Conservation (phyloP, 2,888 invertebrate genomes). For the Petrolisthes cinctipes region DNA sequence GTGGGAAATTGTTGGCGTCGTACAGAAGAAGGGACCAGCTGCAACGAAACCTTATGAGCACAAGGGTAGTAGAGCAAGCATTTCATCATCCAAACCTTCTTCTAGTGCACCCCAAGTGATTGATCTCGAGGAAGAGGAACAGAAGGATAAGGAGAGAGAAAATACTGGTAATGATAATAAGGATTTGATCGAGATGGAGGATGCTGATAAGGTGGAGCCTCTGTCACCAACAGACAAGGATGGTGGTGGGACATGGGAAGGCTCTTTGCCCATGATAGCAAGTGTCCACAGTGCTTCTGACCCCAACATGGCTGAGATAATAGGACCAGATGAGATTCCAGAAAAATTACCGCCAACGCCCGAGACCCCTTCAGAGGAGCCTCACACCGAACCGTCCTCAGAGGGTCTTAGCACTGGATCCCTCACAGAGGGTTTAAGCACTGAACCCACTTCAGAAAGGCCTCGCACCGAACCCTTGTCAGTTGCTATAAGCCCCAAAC, state of each 20-base stretch:
- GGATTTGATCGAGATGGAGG: slow-evolving; percentile 17
- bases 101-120: slow-evolving; percentile 42
- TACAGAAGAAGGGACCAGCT: slow-evolving; percentile 56
- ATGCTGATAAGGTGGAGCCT: neutral
- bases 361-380: neutral
- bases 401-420: no score
- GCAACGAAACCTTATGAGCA: slow-evolving; percentile 14
- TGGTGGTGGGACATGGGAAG: slow-evolving; percentile 44
- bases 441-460: neutral
- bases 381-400: neutral
- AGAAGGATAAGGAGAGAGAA: neutral
- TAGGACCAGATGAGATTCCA: slow-evolving; percentile 17
- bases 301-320: slow-evolving; percentile 36
- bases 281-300: slow-evolving; percentile 54
- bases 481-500: no score
- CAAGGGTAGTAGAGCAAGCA: slow-evolving; percentile 4
- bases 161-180: neutral
- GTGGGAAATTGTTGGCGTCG: slow-evolving; percentile 65
- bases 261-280: slow-evolving; percentile 40
- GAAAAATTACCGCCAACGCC: neutral
- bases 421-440: no score
- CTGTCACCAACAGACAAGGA: slow-evolving; percentile 19
- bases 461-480: neutral
- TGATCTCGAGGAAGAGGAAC: slow-evolving; percentile 55
- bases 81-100: slow-evolving; percentile 3